A percentile compares a stretch with the other conserved stretches of the same genome.
Evolutionary conservation across 2,113 vertebrate genomes (phyloP).

Genomic region (Tragelaphus scriptus): DNA sequence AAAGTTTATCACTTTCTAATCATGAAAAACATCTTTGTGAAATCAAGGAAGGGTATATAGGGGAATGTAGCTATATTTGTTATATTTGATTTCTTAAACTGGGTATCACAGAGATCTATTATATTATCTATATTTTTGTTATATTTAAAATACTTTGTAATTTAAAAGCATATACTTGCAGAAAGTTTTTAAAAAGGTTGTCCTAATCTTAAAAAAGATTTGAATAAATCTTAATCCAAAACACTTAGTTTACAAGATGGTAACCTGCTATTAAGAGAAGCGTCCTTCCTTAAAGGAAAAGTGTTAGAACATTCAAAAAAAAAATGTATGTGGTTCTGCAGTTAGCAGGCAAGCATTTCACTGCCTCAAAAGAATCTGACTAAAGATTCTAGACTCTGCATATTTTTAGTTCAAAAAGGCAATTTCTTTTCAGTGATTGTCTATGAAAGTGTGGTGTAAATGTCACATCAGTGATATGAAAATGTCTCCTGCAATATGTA

Average conservation of each 20-base stretch:
- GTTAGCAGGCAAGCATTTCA: slow-evolving; percentile 28
- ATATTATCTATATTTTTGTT: slow-evolving; percentile 64
- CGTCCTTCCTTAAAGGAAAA: neutral
- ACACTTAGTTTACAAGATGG: slow-evolving; percentile 19
- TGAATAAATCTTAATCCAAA: neutral
- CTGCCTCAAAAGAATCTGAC: slow-evolving; percentile 51
- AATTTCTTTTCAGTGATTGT: slow-evolving; percentile 74
- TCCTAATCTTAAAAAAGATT: neutral
- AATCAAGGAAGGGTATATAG: neutral
- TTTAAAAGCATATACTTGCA: slow-evolving; percentile 62
- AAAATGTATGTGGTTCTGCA: neutral
- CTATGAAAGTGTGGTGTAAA: slow-evolving; percentile 79
- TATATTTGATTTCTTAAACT: slow-evolving; percentile 39
- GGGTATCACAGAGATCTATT: slow-evolving; percentile 33
- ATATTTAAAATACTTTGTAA: slow-evolving; percentile 65
- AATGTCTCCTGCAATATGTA: slow-evolving; percentile 77
- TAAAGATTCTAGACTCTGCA: slow-evolving; percentile 56
- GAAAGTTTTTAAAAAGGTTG: slow-evolving; percentile 29
- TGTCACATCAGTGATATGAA: slow-evolving; percentile 77
- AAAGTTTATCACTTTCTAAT: neutral
- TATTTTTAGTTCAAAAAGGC: slow-evolving; percentile 64
- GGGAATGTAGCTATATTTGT: neutral
- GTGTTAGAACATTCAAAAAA: neutral
- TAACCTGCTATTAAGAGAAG: slow-evolving; percentile 16
- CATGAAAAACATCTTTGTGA: slow-evolving; percentile 9